Conservation (phyloP, 2,888 invertebrate species). For the Fragum whitleyi region DNA sequence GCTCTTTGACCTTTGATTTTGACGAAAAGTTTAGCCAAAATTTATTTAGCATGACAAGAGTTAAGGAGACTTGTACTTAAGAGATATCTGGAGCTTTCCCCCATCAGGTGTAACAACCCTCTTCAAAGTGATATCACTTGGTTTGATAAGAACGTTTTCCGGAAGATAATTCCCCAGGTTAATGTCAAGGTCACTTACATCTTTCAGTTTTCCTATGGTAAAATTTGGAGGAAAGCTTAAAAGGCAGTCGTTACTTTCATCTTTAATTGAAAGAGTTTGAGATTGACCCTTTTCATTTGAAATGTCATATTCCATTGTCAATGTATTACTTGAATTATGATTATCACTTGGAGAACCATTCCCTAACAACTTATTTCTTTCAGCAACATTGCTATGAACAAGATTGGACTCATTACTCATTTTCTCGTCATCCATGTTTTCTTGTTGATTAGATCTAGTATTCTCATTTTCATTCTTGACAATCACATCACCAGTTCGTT, state of each 20-base stretch:
- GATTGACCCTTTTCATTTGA: constrained; percentile 21
- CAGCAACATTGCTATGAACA: too few relatives aligned
- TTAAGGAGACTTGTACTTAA: constrained; percentile 26
- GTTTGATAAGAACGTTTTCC: constrained; percentile 44
- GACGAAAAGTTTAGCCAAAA: too few relatives aligned
- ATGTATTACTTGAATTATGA: neutral
- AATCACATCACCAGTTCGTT: too few relatives aligned
- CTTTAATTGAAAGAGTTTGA: constrained; percentile 40
- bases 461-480: too few relatives aligned
- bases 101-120: constrained; percentile 46
- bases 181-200: constrained; percentile 47
- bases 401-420: too few relatives aligned
- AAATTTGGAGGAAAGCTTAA: constrained; percentile 35
- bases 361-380: too few relatives aligned
- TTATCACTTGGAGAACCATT: too few relatives aligned
- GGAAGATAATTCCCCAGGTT: constrained; percentile 53
- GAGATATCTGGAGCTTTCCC: constrained; percentile 41
- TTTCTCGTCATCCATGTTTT: too few relatives aligned
- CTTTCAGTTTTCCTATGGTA: constrained; percentile 26
- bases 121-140: constrained; percentile 41
- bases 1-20: too few relatives aligned
- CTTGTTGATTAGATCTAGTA: too few relatives aligned
- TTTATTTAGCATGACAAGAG: too few relatives aligned
- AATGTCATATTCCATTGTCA: constrained; percentile 36
- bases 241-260: constrained; percentile 32